Percentiles rank a stretch among this genome's conserved stretches.
Evolutionary conservation across 2,797 vertebrate genomes (phyloP).

Genomic region (Propithecus deckenii): DNA sequence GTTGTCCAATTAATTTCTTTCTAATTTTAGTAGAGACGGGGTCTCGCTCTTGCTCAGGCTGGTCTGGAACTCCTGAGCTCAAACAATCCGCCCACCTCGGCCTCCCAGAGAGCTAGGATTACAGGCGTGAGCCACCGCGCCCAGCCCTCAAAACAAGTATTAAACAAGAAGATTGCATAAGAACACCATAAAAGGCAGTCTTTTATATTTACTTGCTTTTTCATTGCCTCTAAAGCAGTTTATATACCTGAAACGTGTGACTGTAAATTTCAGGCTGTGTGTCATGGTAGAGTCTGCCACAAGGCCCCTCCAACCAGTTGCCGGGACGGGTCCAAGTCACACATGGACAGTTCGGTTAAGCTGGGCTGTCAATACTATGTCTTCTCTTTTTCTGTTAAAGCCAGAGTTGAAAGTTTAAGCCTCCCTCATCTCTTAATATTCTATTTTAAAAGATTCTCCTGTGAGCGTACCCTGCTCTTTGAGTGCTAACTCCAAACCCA

Average conservation of each 20-base stretch:
- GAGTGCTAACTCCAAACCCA: background rate
- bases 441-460: background rate
- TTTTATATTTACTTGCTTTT: background rate
- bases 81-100: no score
- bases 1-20: no score
- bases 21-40: no score
- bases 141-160: background rate
- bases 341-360: background rate
- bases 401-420: background rate
- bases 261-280: background rate
- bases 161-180: background rate
- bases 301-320: background rate
- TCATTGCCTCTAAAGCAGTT: background rate
- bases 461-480: background rate
- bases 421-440: background rate
- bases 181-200: background rate
- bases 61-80: no score
- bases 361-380: no score
- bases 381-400: background rate
- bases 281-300: background rate
- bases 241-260: background rate
- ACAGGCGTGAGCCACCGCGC: no score
- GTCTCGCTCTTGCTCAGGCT: no score
- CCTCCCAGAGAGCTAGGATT: no score
- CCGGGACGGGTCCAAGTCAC: accelerated